Conservation (phyloP, 2,113 vertebrate species). For the Grantiella picta region DNA sequence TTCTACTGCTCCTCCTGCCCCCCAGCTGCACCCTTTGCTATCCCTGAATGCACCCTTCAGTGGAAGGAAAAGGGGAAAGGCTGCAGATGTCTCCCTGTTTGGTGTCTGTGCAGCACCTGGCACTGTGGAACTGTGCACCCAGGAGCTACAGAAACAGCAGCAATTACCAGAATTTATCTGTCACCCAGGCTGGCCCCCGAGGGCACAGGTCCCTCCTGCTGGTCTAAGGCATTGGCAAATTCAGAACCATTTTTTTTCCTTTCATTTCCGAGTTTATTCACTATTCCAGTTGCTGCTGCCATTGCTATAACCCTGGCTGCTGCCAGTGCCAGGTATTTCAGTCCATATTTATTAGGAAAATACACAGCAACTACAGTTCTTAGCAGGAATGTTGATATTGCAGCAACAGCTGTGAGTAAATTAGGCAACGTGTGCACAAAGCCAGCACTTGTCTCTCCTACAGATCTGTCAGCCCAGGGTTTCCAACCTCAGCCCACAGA, state of each 20-base stretch:
- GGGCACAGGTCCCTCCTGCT: neutral
- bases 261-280: neutral
- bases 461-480: neutral
- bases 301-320: accelerated
- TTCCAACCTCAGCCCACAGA: neutral
- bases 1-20: accelerated
- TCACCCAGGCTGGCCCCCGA: accelerated
- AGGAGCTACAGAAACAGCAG: neutral
- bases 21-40: neutral
- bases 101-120: neutral
- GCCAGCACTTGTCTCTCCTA: neutral
- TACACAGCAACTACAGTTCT: accelerated
- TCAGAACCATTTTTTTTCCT: neutral
- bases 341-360: accelerated
- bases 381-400: neutral
- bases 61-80: neutral
- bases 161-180: neutral
- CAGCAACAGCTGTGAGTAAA: neutral
- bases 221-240: neutral
- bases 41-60: accelerated
- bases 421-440: neutral
- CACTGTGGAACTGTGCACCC: accelerated
- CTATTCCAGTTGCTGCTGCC: neutral
- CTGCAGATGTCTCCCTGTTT: accelerated
- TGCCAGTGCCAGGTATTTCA: neutral